phyloP scores from a whole-genome alignment of 2,113 vertebrate species.

The Melanostigma gelatinosum region DNA sequence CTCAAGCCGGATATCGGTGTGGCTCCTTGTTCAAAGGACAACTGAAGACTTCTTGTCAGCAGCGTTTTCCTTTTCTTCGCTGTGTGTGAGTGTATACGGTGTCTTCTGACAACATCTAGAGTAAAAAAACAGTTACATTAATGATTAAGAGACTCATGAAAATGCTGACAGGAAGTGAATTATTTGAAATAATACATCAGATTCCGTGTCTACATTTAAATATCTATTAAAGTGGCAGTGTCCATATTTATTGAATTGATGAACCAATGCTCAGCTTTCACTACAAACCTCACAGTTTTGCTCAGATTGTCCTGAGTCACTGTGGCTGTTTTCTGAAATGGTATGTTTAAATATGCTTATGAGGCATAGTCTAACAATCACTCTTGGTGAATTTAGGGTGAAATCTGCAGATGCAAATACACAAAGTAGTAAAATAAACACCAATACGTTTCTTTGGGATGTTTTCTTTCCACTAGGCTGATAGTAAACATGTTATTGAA shows the following conservation, averaged over 20 bases:
- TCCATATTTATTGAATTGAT: neutral
- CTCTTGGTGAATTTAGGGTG: too few relatives aligned
- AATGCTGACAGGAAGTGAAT: neutral
- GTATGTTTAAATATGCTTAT: too few relatives aligned
- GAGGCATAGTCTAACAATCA: too few relatives aligned
- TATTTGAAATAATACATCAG: neutral
- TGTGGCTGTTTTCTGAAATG: too few relatives aligned
- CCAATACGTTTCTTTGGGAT: neutral
- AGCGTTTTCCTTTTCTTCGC: conserved; percentile 29
- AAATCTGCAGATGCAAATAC: too few relatives aligned
- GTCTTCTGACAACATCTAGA: conserved; percentile 67
- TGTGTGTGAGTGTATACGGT: conserved; percentile 3
- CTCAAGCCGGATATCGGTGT: neutral
- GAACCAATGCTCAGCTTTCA: neutral
- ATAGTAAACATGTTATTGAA: neutral
- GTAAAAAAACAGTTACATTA: neutral
- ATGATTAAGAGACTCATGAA: neutral
- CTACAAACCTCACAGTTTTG: too few relatives aligned
- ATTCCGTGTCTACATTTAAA: neutral
- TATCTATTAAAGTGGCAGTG: neutral
- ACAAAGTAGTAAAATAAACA: neutral
- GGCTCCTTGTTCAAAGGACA: neutral
- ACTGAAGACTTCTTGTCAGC: conserved; percentile 13
- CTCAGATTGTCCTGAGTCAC: too few relatives aligned
- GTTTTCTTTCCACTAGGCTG: neutral